phyloP scores from a whole-genome alignment of 2,888 invertebrate genomes.

The Dexiosoma caninum region DNA sequence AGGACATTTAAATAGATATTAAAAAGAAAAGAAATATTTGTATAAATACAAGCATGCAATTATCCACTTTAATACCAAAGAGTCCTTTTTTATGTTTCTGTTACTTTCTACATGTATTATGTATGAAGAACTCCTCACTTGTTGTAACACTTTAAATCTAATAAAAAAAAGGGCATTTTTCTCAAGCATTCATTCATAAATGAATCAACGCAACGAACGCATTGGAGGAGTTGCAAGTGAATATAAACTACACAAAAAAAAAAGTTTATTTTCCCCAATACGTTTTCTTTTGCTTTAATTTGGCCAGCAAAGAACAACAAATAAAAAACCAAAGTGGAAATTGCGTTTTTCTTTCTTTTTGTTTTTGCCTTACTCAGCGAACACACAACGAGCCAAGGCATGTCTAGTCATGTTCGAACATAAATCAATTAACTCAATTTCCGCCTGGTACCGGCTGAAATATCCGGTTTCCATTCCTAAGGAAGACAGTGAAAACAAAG shows the following conservation, averaged over 20 bases:
- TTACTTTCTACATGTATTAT: background rate
- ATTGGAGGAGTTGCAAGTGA: background rate
- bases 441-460: conserved; percentile 73
- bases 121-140: conserved; percentile 28
- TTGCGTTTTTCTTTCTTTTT: too few relatives aligned
- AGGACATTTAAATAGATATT: background rate
- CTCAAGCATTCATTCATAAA: conserved; percentile 20
- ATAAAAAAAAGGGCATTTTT: conserved; percentile 51
- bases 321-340: too few relatives aligned
- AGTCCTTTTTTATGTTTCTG: background rate
- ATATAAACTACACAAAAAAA: background rate
- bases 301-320: too few relatives aligned
- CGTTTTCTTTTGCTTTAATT: conserved; percentile 7
- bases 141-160: conserved; percentile 43
- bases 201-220: conserved; percentile 4
- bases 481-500: conserved; percentile 21
- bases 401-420: conserved; percentile 73
- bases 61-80: background rate
- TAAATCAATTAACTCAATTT: conserved; percentile 78
- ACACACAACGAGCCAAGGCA: conserved; percentile 28
- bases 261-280: conserved; percentile 14
- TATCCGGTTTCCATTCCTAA: conserved; percentile 46
- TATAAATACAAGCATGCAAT: background rate
- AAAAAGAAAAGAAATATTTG: background rate
- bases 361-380: too few relatives aligned